These are phyloP conservation scores for Sericinus montela DNA, from an alignment of 2,888 invertebrate genomes.

Conservation along the genomic window DNA sequence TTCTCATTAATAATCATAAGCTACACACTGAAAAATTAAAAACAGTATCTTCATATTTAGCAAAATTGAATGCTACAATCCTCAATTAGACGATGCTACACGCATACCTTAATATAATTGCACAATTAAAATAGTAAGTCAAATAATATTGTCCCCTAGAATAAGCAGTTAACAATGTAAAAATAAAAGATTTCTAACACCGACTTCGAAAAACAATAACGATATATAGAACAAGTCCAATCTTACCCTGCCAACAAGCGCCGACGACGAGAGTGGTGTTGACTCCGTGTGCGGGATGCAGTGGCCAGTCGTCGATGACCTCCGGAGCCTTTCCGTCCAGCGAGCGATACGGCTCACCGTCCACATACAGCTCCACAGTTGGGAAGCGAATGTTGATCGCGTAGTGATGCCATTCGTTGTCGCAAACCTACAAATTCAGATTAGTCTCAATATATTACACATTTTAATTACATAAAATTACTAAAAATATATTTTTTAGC, in stretches of 20 bases:
- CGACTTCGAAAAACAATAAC: neutral
- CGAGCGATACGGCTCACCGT: conserved; percentile 84
- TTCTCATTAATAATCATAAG: no score
- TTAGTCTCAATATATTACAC: neutral
- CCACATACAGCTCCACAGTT: conserved; percentile 91
- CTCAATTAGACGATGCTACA: no score
- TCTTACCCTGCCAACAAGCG: conserved; percentile 96
- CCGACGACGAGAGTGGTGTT: conserved; percentile 97
- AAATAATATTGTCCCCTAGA: no score
- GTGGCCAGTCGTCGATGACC: conserved; percentile 99
- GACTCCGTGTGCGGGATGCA: conserved; percentile 96
- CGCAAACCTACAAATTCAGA: conserved; percentile 85
- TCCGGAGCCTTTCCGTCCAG: conserved; percentile 87
- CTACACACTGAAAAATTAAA: no score
- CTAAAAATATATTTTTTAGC: no score
- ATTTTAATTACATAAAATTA: no score
- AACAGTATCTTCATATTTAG: no score
- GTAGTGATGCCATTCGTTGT: conserved; percentile 99
- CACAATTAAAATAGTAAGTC: no score
- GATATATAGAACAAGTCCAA: neutral
- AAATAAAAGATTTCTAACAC: no score
- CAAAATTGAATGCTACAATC: no score
- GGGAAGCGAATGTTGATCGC: conserved; percentile 96
- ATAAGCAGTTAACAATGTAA: no score
- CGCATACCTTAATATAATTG: no score